Percentiles rank a stretch among this genome's conserved stretches.
These are phyloP conservation scores for Acropora tenuis DNA, from an alignment of 64 coral and sea anemone species.

Conservation along the genomic window DNA sequence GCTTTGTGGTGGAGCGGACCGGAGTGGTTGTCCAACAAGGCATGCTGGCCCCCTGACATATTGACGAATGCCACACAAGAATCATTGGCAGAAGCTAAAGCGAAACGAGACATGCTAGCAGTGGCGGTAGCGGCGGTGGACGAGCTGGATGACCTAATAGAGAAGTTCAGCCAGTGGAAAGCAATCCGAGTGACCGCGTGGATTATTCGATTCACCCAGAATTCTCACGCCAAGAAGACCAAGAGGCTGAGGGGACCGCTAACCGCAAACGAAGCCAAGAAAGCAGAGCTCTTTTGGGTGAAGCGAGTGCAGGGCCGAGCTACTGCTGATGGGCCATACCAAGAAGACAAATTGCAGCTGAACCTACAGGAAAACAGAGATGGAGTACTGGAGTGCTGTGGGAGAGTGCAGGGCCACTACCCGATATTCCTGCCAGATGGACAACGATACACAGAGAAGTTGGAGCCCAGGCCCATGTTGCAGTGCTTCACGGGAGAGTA, in stretches of 20 bases:
- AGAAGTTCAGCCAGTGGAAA: conserved; percentile 36
- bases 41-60: conserved; percentile 39
- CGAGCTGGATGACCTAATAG: conserved; percentile 28
- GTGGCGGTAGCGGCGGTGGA: background rate
- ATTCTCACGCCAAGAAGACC: background rate
- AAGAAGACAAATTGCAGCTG: conserved; percentile 1
- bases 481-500: background rate
- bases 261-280: background rate
- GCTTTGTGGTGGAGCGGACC: conserved; percentile 59
- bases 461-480: conserved; percentile 5
- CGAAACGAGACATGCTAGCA: background rate
- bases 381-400: background rate
- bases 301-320: conserved; percentile 4
- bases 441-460: background rate
- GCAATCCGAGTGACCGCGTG: conserved; percentile 11
- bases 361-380: conserved; percentile 17
- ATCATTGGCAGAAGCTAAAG: conserved; percentile 29
- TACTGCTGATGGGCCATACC: background rate
- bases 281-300: conserved; percentile 6
- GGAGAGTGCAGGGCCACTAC: background rate
- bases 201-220: conserved; percentile 2
- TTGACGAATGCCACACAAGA: conserved; percentile 15
- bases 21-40: conserved; percentile 32
- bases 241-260: background rate
- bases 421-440: background rate